phyloP scores from a whole-genome alignment of 2,797 vertebrate genomes.

The Myotis daubentonii region DNA sequence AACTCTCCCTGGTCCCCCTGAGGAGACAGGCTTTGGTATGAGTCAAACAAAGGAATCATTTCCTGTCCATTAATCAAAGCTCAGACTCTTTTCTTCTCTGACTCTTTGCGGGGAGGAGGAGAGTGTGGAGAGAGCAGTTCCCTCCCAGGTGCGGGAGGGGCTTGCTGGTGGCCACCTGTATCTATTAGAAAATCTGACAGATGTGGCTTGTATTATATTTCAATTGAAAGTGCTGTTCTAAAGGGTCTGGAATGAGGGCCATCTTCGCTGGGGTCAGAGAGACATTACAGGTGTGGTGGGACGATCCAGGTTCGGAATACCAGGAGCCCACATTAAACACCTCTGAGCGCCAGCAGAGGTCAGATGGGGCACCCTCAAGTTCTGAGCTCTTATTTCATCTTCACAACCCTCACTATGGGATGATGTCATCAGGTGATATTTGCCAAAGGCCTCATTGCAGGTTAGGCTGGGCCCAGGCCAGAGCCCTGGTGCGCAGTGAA shows the following conservation, averaged over 20 bases:
- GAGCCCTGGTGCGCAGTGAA: neutral
- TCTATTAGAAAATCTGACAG: neutral
- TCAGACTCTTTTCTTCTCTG: neutral
- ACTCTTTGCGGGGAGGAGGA: neutral
- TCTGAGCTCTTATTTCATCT: neutral
- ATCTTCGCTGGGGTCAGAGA: neutral
- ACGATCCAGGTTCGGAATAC: neutral
- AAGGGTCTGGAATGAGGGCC: neutral
- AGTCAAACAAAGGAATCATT: neutral
- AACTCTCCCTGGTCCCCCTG: neutral
- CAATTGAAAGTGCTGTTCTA: neutral
- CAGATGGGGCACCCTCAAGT: neutral
- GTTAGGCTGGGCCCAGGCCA: neutral
- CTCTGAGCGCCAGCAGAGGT: neutral
- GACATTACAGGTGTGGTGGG: neutral
- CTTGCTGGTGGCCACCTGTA: neutral
- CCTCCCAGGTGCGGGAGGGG: neutral
- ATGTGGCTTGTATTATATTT: neutral
- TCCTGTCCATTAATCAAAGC: neutral
- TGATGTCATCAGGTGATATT: neutral
- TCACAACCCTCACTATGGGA: neutral
- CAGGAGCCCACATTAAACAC: neutral
- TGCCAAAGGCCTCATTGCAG: neutral
- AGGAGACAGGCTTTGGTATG: neutral
- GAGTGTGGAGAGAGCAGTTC: neutral